Evolutionary conservation across 2,797 vertebrate genomes (phyloP).

Genomic region (Adelosebastes latens): DNA sequence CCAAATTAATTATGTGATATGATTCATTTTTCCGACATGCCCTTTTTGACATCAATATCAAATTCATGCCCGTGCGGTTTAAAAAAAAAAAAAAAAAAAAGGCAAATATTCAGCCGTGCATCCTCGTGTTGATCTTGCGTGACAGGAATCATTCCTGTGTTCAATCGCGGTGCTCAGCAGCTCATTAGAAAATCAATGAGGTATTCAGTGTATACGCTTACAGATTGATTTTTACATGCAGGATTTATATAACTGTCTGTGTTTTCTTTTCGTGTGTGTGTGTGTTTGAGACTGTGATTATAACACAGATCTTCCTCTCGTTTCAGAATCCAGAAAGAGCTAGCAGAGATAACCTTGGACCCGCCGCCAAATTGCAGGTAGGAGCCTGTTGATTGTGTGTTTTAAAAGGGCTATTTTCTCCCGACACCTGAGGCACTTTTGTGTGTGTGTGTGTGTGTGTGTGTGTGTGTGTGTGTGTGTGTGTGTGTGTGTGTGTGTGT

Average conservation of each 20-base stretch:
- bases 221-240: slow-evolving; percentile 58
- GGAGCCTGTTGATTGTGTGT: slow-evolving; percentile 75
- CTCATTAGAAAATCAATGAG: slow-evolving; percentile 74
- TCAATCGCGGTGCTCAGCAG: slow-evolving; percentile 40
- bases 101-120: slow-evolving; percentile 11
- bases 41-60: slow-evolving; percentile 44
- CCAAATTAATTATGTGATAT: slow-evolving; percentile 24
- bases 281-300: slow-evolving; percentile 13
- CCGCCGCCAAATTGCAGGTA: slow-evolving; percentile 98
- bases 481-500: slow-evolving; percentile 5
- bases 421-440: slow-evolving; percentile 33
- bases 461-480: not conserved
- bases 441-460: not conserved
- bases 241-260: slow-evolving; percentile 57
- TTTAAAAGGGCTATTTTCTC: slow-evolving; percentile 29
- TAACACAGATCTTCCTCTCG: slow-evolving; percentile 40
- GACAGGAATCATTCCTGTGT: slow-evolving; percentile 37
- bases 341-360: slow-evolving; percentile 96
- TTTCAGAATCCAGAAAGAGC: slow-evolving; percentile 96
- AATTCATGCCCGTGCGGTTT: not conserved
- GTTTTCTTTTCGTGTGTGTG: not conserved
- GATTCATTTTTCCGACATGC: slow-evolving; percentile 19
- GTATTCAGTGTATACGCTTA: slow-evolving; percentile 55
- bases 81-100: not conserved
- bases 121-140: slow-evolving; percentile 43